Base-by-base conservation (phyloP, 2,888 invertebrate genomes). In the Neoaliturus tenellus region DNA sequence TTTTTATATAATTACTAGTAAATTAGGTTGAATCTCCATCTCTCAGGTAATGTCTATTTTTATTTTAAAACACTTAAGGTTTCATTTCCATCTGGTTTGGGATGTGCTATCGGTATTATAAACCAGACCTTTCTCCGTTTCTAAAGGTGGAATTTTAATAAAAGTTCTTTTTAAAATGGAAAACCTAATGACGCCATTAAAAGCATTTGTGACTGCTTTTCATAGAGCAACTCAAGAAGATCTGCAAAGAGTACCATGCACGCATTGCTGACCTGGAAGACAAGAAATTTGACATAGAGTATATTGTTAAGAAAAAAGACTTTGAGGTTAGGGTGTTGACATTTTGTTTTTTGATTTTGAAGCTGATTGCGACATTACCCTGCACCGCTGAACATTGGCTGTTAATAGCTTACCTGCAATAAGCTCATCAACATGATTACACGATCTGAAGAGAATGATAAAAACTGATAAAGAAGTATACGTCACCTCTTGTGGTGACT, bases 251-350 rank as follows among this genome's bases (percentile, higher is more conserved):
- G 90, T 96, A 98, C 93, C 95, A 98, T 93, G 94, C 94, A 90
- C 96, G 97, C 94, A 96, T 98, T 93, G 92, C 91, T 91, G 92
- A 93, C 89, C 94, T 99, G 93, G 98, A 99, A 94, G 96, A 96
- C 90, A 93, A 95, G 92, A 99, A 99, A 93, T 99, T 96, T 93
- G 99, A 99, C 95, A 94, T 99, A 95, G 99, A 99, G 94, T 96
- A 96, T 94, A 93, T 97, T 93, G 98, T 99, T 92, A 97, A 97
- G 93, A 96, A 96, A 94, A 99, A 99, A 96, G 99, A 99, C 92
- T 95, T 95, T 92, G 98, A 99, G 98, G 98, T 99, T 96, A 87
- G 86, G 73, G 73, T 14, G 41, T 78, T 75, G 20, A n/a, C 6
- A 35, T 78, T 78, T 78, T 78, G 78, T 33, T 78, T 78, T 78